Base-by-base conservation (phyloP, 2,797 vertebrate species). In the Denticeps clupeoides region DNA sequence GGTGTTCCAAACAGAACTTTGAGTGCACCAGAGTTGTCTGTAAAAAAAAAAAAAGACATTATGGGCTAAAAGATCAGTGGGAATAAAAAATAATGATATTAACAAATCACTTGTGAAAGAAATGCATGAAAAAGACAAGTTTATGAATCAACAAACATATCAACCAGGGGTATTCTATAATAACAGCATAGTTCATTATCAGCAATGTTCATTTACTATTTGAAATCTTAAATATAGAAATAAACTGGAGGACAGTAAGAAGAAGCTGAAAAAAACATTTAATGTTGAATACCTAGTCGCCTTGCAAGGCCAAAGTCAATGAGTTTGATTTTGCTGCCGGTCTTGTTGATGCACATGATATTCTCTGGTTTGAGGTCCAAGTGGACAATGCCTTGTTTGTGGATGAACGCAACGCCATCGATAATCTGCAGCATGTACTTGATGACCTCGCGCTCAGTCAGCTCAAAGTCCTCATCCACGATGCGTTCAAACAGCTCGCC, bases 261-360 rank as follows among this genome's bases (percentile, higher is more conserved):
- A 19, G 18, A 18, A 19, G 19, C 19, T 19, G 3, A 19, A 19
- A 19, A 19, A 19, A 19, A 19, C 19, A 2, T 19, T 3, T 3
- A 19, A 19, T 18, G 19, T 19, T 19, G 16, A 33, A 37, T 82
- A 97, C 93, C 94, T 67, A 97, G 80, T 68, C 89, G 79, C 28
- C 94, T 74, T 48, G 94, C 93, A 2, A 99, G 87, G 53, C 94
- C 94, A 1, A 99, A 99, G 80, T 97, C 94, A 5, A 99, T 99
- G 68, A 97, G 91, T 68, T 99, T 99, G 78, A 99, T 97, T 60
- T 84, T 91, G 79, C 88, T 88, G 51, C 94, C 90, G 0, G 85
- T 99, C 80, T 97, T 97, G 78, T 97, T 97, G 78, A 99, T 82
- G 9, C 94, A 99, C 94, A 99, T 99, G 73, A 99, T 97, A 73